These are phyloP conservation scores for Ophthalmolycus amberensis DNA, from an alignment of 2,113 vertebrate species.

Conservation along the genomic window DNA sequence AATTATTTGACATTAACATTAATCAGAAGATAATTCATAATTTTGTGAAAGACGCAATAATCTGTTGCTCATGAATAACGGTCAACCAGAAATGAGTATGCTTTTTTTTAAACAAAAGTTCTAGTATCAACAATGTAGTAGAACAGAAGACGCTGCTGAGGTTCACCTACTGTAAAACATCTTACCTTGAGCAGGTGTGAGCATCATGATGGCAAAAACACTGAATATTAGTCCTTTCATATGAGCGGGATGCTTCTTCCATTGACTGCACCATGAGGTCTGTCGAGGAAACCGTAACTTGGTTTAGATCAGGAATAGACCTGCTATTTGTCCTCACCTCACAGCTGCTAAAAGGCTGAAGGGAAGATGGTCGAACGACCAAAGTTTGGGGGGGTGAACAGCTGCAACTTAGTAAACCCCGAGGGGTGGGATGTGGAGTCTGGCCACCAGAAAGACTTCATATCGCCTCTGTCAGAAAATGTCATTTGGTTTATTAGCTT, in stretches of 20 bases:
- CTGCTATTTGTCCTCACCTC: slow-evolving; percentile 41
- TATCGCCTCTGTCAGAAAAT: slow-evolving; percentile 11
- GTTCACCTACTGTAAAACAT: neutral
- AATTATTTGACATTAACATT: neutral
- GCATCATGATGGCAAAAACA: slow-evolving; percentile 56
- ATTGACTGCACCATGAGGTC: slow-evolving; percentile 29
- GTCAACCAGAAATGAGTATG: neutral
- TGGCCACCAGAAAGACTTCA: neutral
- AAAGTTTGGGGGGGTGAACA: neutral
- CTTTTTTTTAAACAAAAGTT: neutral
- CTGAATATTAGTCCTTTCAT: slow-evolving; percentile 67
- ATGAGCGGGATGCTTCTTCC: slow-evolving; percentile 19
- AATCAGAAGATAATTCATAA: neutral
- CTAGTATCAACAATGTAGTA: neutral
- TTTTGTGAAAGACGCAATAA: neutral
- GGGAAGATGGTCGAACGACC: slow-evolving; percentile 13
- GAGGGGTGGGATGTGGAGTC: neutral
- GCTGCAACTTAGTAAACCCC: neutral
- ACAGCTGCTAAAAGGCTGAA: slow-evolving; percentile 16
- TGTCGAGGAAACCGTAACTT: slow-evolving; percentile 40
- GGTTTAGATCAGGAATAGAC: slow-evolving; percentile 69
- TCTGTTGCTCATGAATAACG: neutral
- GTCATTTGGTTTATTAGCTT: slow-evolving; percentile 30
- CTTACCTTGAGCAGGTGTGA: slow-evolving; percentile 69
- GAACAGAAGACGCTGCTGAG: neutral